Percentiles rank a stretch among this genome's conserved stretches.
These are phyloP conservation scores for Urocyon cinereoargenteus DNA, from an alignment of 2,797 vertebrate species.

Conservation along the genomic window DNA sequence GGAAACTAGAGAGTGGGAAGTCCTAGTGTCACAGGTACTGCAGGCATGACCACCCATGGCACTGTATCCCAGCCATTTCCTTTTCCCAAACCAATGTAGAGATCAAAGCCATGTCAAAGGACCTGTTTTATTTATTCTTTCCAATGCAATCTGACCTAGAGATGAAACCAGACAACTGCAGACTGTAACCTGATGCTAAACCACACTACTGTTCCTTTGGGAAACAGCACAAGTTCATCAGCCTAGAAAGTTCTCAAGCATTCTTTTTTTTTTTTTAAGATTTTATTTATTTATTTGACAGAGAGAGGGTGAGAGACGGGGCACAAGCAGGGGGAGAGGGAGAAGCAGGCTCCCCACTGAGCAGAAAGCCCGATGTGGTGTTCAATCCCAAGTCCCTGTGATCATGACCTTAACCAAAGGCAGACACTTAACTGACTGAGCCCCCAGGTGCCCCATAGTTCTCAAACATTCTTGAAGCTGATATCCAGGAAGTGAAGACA, in stretches of 20 bases:
- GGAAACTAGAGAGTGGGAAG: neutral
- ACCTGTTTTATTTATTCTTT: neutral
- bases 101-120: neutral
- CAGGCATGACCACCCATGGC: neutral
- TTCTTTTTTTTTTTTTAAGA: neutral
- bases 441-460: neutral
- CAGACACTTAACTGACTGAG: no score
- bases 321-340: no score
- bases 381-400: no score
- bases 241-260: neutral
- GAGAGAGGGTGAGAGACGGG: no score
- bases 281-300: no score
- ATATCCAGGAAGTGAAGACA: neutral
- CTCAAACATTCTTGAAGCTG: neutral
- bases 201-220: neutral
- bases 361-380: no score
- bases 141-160: neutral
- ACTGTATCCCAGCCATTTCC: neutral
- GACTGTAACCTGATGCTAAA: neutral
- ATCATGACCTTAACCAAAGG: no score
- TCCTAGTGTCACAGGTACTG: neutral
- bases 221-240: constrained; percentile 17
- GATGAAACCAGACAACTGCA: neutral
- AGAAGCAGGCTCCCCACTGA: no score
- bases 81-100: neutral